phyloP scores from a whole-genome alignment of 2,113 vertebrate species.

The Noturus placidus region DNA sequence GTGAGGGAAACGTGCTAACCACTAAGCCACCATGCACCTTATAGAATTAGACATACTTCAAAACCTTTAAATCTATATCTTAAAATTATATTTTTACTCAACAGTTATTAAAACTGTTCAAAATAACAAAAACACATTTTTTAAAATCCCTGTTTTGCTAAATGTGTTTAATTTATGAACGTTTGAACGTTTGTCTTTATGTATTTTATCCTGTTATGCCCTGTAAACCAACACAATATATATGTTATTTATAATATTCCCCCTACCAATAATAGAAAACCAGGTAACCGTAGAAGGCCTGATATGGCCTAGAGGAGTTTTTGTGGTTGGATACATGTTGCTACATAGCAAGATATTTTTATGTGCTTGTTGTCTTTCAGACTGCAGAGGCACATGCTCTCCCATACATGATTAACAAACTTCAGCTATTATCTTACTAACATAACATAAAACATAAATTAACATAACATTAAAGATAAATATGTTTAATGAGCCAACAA shows the following conservation, averaged over 20 bases:
- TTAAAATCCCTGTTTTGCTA: background rate
- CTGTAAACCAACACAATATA: background rate
- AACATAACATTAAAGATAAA: background rate
- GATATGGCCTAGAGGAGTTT: background rate
- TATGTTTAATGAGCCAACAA: background rate
- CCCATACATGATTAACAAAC: background rate
- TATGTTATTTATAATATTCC: background rate
- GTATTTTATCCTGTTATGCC: background rate
- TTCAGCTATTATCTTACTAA: background rate
- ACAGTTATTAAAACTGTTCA: background rate
- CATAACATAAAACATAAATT: too few species aligned
- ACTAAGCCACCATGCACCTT: too few species aligned
- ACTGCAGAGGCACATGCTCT: background rate
- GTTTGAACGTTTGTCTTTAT: background rate
- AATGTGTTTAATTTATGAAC: background rate
- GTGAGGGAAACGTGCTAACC: too few species aligned
- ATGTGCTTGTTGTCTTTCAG: background rate
- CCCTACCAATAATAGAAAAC: background rate
- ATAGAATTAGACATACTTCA: too few species aligned
- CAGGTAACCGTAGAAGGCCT: background rate
- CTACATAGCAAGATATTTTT: background rate
- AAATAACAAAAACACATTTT: background rate
- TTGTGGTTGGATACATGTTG: constrained; percentile 28
- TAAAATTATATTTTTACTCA: background rate
- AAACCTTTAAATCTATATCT: background rate